Base-by-base conservation (phyloP, 53 echinoderm and acorn worm genomes). In the Paracentrotus lividus region DNA sequence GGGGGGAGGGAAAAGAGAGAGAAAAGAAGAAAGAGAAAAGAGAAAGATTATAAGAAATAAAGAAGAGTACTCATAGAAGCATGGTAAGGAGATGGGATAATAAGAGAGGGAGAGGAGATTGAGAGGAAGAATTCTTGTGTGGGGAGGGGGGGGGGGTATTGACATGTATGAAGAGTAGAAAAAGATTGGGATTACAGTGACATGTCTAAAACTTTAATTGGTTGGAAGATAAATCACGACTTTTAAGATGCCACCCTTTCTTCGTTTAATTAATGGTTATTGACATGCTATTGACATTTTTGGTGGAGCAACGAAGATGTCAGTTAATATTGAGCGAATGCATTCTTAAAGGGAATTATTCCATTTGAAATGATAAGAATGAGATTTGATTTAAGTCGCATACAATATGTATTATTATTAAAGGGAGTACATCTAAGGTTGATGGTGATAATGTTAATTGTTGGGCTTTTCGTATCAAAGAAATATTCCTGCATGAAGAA, bases 201-300 rank as follows among this genome's bases (percentile, higher is more conserved):
- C 81, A 81, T 81, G 81, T 81, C 81, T 81, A 81, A 81, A 81
- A 81, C 81, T 81, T 55, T 89, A 89, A 89, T 89, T 89, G 23
- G 56, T 44, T 38, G 26, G 61, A 44, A 33, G 66, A 89, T 61
- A 89, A 89, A 89, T 89, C 89, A 61, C 89, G 42, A 89, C 64
- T 89, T 59, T 89, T 44, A 89, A 64, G 89, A 89, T 27, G 89
- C 43, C 89, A 61, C 60, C 44, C 60, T 42, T 44, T 89, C 60
- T 61, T 23, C 89, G 58, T 89, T 64, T 89, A 89, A 89, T 89
- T 89, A 89, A 89, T 59, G 44, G 89, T 45, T 65, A 59, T 89
- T 64, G 89, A 89, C 89, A 89, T 89, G 86, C 53, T 55, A 56
- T 89, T 89, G 89, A 89, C 89, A 89, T 26, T 89, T 36, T 56